These are phyloP conservation scores for Melieria crassipennis DNA, from an alignment of 2,888 invertebrate genomes.

Conservation along the genomic window DNA sequence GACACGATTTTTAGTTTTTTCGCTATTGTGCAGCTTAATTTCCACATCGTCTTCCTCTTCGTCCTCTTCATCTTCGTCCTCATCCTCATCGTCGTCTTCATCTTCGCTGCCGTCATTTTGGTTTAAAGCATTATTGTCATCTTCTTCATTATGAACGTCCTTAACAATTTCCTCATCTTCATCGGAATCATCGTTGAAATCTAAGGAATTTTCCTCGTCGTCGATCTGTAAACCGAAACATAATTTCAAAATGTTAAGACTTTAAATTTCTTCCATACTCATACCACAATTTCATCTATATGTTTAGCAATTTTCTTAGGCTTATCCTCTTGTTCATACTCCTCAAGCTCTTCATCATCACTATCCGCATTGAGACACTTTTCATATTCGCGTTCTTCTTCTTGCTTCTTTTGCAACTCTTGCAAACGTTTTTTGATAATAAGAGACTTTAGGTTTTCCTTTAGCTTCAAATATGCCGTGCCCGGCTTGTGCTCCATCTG, in stretches of 20 bases:
- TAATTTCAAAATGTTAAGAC: not conserved
- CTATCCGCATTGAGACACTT: constrained; percentile 56
- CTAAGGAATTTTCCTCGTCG: constrained; percentile 46
- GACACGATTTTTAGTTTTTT: constrained; percentile 57
- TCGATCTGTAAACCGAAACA: constrained; percentile 41
- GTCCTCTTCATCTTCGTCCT: constrained; percentile 40
- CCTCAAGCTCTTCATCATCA: constrained; percentile 62
- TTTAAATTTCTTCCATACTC: not conserved
- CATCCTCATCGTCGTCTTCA: constrained; percentile 54
- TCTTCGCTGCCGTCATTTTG: constrained; percentile 67
- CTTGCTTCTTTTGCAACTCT: constrained; percentile 71
- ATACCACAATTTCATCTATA: constrained; percentile 47
- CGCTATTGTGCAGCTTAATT: constrained; percentile 45
- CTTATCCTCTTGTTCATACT: constrained; percentile 54
- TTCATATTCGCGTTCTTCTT: constrained; percentile 66
- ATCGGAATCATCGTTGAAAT: constrained; percentile 37
- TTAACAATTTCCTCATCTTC: constrained; percentile 46
- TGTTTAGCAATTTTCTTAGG: constrained; percentile 38
- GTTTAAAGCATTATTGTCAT: constrained; percentile 62
- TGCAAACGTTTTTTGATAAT: constrained; percentile 77
- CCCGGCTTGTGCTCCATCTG: constrained; percentile 72
- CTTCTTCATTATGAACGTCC: constrained; percentile 38
- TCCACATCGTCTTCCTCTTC: constrained; percentile 51
- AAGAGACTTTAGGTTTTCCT: constrained; percentile 75
- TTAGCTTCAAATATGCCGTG: constrained; percentile 75